phyloP scores from a whole-genome alignment of 2,797 vertebrate genomes.

The Notolabrus celidotus region DNA sequence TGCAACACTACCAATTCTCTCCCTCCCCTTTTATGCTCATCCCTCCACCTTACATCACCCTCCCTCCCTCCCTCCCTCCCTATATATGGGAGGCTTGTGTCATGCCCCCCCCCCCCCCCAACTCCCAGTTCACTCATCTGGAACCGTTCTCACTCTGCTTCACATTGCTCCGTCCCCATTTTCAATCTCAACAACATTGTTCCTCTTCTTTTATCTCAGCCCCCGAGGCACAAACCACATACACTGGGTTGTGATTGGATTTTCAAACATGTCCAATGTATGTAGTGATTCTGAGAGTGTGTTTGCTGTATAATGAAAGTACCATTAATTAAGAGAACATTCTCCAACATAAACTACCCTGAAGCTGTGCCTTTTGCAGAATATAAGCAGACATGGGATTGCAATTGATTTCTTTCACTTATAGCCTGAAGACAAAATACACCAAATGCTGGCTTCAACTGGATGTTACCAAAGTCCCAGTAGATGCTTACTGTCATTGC shows the following conservation, averaged over 20 bases:
- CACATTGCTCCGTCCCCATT: constrained; percentile 48
- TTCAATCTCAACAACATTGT: constrained; percentile 55
- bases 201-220: constrained; percentile 48
- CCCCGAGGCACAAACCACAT: constrained; percentile 24
- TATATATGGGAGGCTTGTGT: constrained; percentile 15
- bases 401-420: constrained; percentile 39
- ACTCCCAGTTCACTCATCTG: constrained; percentile 51
- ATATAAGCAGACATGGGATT: constrained; percentile 26
- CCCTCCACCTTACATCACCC: constrained; percentile 10
- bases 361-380: constrained; percentile 5
- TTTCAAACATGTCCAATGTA: constrained; percentile 31
- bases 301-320: constrained; percentile 8
- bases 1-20: not conserved
- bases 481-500: not conserved
- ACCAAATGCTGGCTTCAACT: constrained; percentile 15
- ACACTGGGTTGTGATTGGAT: constrained; percentile 44
- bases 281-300: not conserved
- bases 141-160: constrained; percentile 47
- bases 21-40: constrained; percentile 7
- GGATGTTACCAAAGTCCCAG: not conserved
- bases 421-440: constrained; percentile 11
- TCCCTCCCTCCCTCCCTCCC: not conserved
- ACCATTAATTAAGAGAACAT: constrained; percentile 36
- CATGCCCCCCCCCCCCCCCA: not conserved
- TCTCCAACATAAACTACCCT: constrained; percentile 14